Evolutionary conservation across 2,113 vertebrate species (phyloP), one percentile per base, ranked within the genome.

Genomic region (Scartelaos histophorus): DNA sequence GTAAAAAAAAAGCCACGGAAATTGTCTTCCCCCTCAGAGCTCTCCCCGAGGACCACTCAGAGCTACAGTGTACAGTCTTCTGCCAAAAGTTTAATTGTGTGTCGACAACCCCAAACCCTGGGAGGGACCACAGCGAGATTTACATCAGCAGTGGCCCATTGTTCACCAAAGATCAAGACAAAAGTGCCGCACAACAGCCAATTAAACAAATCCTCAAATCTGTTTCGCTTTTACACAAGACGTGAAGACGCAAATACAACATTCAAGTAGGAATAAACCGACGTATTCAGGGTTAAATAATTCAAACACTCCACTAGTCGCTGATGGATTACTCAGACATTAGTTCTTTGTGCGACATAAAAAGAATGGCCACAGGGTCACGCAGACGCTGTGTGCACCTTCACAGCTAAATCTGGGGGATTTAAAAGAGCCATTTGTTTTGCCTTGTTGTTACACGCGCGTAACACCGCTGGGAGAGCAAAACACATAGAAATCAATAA

Each of bases 51-150:
- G 88, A 74, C 75, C 77, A 79, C 79, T 76, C 76, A 69, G 69
- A 62, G 57, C 74, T 78, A 75, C 72, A 68, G 83, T 79, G 58
- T 75, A 78, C 62, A 75, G 74, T 71, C 75, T 79, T 76, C 82
- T 81, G 82, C 88, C 80, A 85, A 85, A 84, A 82, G 84, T 84
- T 66, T 89, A 89, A 91, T 86, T 90, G 83, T 78, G 83, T 77
- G 67, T 83, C 81, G 84, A 86, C 85, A 82, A 78, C 57, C 83
- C 69, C 66, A 67, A 79, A 68, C 83, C 65, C 88, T 69, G 69
- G 82, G 87, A 91, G 82, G 78, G 80, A 76, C 74, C 29, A 38
- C 38, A 69, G 85, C 85, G 66, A 85, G 78, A 82, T 88, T 88
- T 81, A 88, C 85, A 82, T 88, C 75, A 69, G 83, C 73, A 75